Evolutionary conservation across 92 coral and sea anemone species (phyloP), one percentile per base, ranked within the genome.

Genomic region (Chrysogorgia sp.): DNA sequence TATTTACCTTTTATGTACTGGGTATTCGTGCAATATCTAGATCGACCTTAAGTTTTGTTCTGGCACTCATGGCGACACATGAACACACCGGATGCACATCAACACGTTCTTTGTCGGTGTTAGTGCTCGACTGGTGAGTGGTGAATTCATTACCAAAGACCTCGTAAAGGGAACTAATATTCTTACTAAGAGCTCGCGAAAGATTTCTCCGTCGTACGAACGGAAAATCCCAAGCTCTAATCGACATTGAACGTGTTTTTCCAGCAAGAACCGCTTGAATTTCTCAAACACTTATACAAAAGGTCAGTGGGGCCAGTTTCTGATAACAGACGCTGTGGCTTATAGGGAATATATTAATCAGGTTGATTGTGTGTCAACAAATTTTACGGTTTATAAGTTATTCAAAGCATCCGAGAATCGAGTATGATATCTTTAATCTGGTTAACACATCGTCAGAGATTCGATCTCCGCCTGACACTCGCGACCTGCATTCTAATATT

Each of bases 341-440:
- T 35, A 8, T 22, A 10, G 17, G 24, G 29, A 20, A 7, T 28
- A 45, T 65, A 65, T 7, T 40, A 33, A 65, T 37, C 31, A n/a
- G 31, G 20, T 30, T 37, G 52, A 20, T 37, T 65, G 53, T 65
- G 72, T 65, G 72, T 40, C 72, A 65, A 37, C 72, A 65, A 37
- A 65, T 65, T 20, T 45, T 17, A 37, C 34, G 43, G 55, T 31
- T 49, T 37, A 65, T 1, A 37, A 65, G 53, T 20, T 35, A 65
- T 65, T 65, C 29, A 30, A 65, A 65, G 30, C 72, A 65, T 37
- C 35, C 35, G 55, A 24, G 53, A 63, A 24, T 14, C 15, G 25
- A 63, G 5, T 7, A n/a, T 7, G 52, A 65, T 63, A 63, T 33
- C 69, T 2, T 33, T 63, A 63, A 63, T 63, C 69, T 31, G 69